Percentiles rank a stretch among this genome's conserved stretches.
phyloP scores from a whole-genome alignment of 1,140 invertebrate genomes.

The Lepidurus arcticus region DNA sequence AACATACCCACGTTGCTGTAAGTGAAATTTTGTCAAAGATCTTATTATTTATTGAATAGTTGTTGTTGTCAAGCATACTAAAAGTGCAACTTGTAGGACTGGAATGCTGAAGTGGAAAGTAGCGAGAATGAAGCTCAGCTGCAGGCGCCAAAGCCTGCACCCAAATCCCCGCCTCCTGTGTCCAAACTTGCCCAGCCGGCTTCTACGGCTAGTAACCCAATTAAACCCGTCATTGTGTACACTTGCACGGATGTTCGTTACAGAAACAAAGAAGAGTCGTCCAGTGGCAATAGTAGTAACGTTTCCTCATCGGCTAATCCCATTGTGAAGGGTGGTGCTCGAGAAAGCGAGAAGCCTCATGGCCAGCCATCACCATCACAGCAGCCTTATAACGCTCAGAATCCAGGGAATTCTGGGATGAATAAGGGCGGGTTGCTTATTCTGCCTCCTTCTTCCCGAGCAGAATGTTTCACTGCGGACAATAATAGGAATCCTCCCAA shows the following conservation, averaged over 20 bases:
- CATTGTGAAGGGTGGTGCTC: neutral
- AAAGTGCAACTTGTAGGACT: neutral
- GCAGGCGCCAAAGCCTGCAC: neutral
- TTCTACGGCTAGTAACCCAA: neutral
- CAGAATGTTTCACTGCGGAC: neutral
- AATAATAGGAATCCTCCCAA: neutral
- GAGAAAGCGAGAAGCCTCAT: neutral
- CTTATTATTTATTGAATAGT: neutral
- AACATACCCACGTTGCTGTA: neutral
- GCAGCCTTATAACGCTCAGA: neutral
- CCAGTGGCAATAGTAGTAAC: neutral
- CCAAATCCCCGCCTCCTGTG: neutral
- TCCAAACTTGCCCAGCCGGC: neutral
- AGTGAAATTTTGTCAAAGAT: neutral
- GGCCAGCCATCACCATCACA: neutral
- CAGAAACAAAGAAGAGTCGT: constrained; percentile 9
- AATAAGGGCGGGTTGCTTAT: neutral
- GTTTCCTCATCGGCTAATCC: neutral
- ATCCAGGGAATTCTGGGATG: neutral
- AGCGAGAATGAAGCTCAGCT: constrained; percentile 9
- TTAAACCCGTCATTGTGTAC: constrained; percentile 16
- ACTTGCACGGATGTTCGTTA: constrained; percentile 28
- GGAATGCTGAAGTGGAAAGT: constrained; percentile 13
- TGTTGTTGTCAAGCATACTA: neutral
- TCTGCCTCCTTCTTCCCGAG: neutral